Conservation (phyloP, 2,113 vertebrate species). For the Salvelinus namaycush region DNA sequence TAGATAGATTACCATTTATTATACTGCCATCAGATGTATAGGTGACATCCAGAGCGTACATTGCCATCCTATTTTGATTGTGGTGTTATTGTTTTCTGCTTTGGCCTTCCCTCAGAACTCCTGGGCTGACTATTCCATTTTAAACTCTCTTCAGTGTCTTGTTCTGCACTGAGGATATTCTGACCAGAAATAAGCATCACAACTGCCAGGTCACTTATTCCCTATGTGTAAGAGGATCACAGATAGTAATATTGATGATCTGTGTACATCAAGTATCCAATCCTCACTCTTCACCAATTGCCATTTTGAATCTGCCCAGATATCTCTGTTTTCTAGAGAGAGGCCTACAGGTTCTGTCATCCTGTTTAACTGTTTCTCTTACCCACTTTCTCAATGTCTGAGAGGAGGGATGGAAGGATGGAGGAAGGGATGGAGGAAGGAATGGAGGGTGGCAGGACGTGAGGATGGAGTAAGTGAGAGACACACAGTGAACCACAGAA, state of each 20-base stretch:
- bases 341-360: not conserved
- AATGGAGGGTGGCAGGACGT: not conserved
- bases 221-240: too few relatives aligned
- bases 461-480: not conserved
- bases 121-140: not conserved
- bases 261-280: too few relatives aligned
- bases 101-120: not conserved
- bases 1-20: constrained; percentile 26
- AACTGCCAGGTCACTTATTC: too few relatives aligned
- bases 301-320: not conserved
- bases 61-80: not conserved
- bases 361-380: not conserved
- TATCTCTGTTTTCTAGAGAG: not conserved
- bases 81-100: not conserved
- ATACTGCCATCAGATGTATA: not conserved
- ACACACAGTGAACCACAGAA: not conserved
- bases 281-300: not conserved
- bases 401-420: not conserved
- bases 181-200: too few relatives aligned
- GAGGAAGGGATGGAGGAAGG: not conserved
- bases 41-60: not conserved
- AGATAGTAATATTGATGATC: too few relatives aligned
- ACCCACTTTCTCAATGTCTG: not conserved
- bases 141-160: not conserved
- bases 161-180: not conserved